phyloP scores from a whole-genome alignment of 92 coral and sea anemone genomes.

The Phenganax subtilis region DNA sequence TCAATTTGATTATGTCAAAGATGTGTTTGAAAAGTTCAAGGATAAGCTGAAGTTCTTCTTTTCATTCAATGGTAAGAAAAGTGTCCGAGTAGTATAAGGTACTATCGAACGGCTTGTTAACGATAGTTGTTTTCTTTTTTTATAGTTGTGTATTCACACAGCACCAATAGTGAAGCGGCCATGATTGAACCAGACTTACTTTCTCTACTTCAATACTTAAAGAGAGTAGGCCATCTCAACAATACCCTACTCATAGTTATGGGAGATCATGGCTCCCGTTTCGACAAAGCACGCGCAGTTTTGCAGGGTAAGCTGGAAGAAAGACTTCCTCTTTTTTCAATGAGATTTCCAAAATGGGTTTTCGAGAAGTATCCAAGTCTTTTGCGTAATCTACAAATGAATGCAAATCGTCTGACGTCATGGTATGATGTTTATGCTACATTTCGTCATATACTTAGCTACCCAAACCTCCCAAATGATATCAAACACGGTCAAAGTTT shows the following conservation, averaged over 20 bases:
- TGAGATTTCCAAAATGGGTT: slow-evolving; percentile 24
- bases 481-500: slow-evolving; percentile 60
- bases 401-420: slow-evolving; percentile 24
- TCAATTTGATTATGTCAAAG: slow-evolving; percentile 44
- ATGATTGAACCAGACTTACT: slow-evolving; percentile 44
- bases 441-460: slow-evolving; percentile 13
- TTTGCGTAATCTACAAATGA: slow-evolving; percentile 11
- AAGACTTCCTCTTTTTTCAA: slow-evolving; percentile 63
- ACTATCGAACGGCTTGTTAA: background rate
- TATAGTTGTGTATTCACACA: slow-evolving; percentile 44
- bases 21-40: slow-evolving; percentile 47
- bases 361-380: slow-evolving; percentile 2
- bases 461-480: slow-evolving; percentile 51
- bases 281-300: slow-evolving; percentile 44
- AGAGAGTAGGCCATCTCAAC: slow-evolving; percentile 41
- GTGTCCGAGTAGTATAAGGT: background rate
- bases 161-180: slow-evolving; percentile 1
- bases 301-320: slow-evolving; percentile 73
- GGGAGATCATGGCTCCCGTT: slow-evolving; percentile 68
- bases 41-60: slow-evolving; percentile 53
- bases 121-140: background rate
- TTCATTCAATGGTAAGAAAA: slow-evolving; percentile 37
- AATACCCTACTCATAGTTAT: slow-evolving; percentile 55
- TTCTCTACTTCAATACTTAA: slow-evolving; percentile 38
- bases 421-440: slow-evolving; percentile 35